Evolutionary conservation across 2,113 vertebrate genomes (phyloP).

Genomic region (Tauraco erythrolophus): DNA sequence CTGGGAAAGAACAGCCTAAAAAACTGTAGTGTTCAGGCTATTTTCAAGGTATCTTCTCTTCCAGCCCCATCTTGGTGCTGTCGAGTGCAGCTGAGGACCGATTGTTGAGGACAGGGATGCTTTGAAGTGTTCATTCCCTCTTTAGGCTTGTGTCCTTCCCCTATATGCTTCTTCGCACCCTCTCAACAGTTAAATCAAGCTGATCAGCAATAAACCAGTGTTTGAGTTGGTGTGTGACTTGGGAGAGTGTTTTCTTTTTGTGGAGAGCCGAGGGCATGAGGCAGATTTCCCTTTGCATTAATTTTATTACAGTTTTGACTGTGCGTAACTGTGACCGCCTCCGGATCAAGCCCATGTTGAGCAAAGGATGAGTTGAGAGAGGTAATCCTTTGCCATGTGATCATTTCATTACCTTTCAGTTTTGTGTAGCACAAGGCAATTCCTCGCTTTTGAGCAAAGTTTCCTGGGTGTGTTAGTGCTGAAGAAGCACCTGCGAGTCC

Average conservation of each 20-base stretch:
- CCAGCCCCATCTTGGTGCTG: neutral
- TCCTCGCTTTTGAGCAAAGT: neutral
- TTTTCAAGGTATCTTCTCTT: slow-evolving; percentile 4
- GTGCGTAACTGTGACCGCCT: fast-evolving
- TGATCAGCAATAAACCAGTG: fast-evolving
- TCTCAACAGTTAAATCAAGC: neutral
- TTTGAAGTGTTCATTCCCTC: neutral
- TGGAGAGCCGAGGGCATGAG: neutral
- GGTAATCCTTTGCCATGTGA: neutral
- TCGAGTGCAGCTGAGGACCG: neutral
- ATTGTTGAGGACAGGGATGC: neutral
- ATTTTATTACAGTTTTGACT: neutral
- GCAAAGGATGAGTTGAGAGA: neutral
- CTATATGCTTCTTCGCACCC: neutral
- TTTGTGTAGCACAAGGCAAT: neutral
- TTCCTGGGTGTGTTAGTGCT: neutral
- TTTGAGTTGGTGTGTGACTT: neutral
- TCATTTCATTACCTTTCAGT: neutral
- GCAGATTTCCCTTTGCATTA: neutral
- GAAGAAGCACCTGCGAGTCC: neutral
- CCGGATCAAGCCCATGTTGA: neutral
- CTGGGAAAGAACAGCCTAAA: slow-evolving; percentile 37
- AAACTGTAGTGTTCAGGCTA: fast-evolving
- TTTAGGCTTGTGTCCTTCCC: neutral
- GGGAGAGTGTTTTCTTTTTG: fast-evolving